These are phyloP conservation scores for Lagenorhynchus albirostris DNA, from an alignment of 2,113 vertebrate genomes.

Conservation along the genomic window DNA sequence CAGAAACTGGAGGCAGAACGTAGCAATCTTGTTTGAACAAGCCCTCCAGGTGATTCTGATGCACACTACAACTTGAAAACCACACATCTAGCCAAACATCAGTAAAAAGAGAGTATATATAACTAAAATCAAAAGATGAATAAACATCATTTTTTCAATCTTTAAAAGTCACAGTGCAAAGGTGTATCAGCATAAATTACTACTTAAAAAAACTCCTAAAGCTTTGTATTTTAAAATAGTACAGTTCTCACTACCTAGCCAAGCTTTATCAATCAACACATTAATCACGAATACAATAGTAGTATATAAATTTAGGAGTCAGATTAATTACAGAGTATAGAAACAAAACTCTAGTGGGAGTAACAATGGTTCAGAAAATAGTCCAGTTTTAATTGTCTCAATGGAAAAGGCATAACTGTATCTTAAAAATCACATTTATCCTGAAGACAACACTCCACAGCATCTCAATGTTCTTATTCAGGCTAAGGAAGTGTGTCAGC, in stretches of 20 bases:
- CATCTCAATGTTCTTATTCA: constrained; percentile 18
- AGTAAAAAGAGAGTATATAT: not conserved
- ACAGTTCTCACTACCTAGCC: not conserved
- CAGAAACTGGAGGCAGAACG: not conserved
- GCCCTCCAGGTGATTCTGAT: not conserved
- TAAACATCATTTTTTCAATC: not conserved
- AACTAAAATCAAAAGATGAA: constrained; percentile 13
- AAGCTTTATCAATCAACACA: not conserved
- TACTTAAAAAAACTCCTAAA: not conserved
- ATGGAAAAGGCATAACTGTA: constrained; percentile 37
- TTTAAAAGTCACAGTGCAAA: constrained; percentile 4
- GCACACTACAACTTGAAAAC: not conserved
- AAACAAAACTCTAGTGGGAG: not conserved
- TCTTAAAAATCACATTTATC: constrained; percentile 56
- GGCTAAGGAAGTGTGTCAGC: constrained; percentile 61
- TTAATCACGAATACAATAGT: not conserved
- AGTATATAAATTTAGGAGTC: constrained; percentile 1
- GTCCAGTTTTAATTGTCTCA: constrained; percentile 1
- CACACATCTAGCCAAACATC: not conserved
- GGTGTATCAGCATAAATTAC: not conserved
- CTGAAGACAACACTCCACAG: constrained; percentile 44
- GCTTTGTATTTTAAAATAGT: constrained; percentile 26
- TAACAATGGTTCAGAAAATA: constrained; percentile 37
- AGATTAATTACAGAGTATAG: not conserved
- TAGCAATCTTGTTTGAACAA: not conserved